These are phyloP conservation scores for Mionectes olivaceus DNA, from an alignment of 2,797 vertebrate species.

Conservation along the genomic window DNA sequence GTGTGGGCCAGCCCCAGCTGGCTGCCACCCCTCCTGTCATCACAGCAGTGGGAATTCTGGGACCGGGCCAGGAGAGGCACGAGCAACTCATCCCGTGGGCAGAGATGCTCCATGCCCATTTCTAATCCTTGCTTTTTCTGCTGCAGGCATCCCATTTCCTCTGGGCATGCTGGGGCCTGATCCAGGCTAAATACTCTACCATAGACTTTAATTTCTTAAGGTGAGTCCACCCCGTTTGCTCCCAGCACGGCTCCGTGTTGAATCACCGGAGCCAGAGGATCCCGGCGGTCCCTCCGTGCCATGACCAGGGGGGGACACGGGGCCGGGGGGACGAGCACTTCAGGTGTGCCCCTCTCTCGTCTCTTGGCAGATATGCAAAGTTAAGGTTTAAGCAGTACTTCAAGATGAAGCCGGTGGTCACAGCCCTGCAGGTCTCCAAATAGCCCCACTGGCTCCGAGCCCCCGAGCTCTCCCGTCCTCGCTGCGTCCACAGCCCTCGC, in stretches of 20 bases:
- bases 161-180: conserved; percentile 97
- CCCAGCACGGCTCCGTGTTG: neutral
- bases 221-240: conserved; percentile 68
- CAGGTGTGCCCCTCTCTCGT: neutral
- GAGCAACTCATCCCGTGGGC: rapidly evolving
- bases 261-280: neutral
- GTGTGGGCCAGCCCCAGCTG: neutral
- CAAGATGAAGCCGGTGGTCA: conserved; percentile 90
- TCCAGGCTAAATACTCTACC: conserved; percentile 95
- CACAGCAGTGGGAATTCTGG: neutral
- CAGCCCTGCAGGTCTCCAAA: conserved; percentile 87
- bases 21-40: neutral
- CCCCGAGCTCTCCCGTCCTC: conserved; percentile 17
- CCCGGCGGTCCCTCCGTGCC: rapidly evolving
- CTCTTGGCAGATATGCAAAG: conserved; percentile 87
- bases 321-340: neutral
- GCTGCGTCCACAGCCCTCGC: conserved; percentile 2
- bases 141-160: conserved; percentile 94
- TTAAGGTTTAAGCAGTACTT: conserved; percentile 96
- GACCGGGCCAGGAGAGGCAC: neutral
- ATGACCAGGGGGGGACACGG: rapidly evolving
- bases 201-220: conserved; percentile 96
- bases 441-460: conserved; percentile 70
- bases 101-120: rapidly evolving
- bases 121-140: neutral